Base-by-base conservation (phyloP, 2,113 vertebrate genomes). In the Vulpes vulpes region DNA sequence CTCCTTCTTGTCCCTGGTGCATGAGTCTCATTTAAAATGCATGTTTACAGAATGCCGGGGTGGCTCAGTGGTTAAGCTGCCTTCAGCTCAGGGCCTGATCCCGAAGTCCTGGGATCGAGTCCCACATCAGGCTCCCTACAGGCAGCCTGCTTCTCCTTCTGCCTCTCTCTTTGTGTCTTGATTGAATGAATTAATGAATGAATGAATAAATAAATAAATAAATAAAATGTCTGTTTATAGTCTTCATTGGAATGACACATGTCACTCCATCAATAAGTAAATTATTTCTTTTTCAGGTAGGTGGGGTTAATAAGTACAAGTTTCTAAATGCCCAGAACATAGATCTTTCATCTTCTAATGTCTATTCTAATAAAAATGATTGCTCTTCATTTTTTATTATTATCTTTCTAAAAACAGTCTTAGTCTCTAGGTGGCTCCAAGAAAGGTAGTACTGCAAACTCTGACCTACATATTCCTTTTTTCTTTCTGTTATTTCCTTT, bases 251-350 rank as follows among this genome's bases (percentile, higher is more conserved):
- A 93, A 43, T 7, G 16, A 67, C 1, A 82, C 7, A 89, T 16
- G 8, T 32, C 22, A 4, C 20, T 73, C 69, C 71, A 6, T 84
- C 27, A 94, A 22, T 53, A 92, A 71, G 64, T 49, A 80, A 96
- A 73, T 62, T 88, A 23, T 79, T 92, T 78, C 59, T 89, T 96
- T 91, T 49, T 38, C 62, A 81, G 32, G 25, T 81, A 5, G n/a
- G 12, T 71, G 62, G 53, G 2, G 12, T 91, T 74, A 88, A 65
- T 65, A 49, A 89, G 14, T 81, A 4, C 25, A 80, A 83, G 11
- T 32, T 55, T 84, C 59, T 71, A 91, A 89, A 91, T 81, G 55
- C 14, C 43, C 8, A 57, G 19, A 76, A 88, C 17, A 67, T 4
- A 82, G 22, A 11, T 82, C 11, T 87, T 91, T 90, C 32, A 27